Evolutionary conservation across 37 sponge, comb jelly and placozoan species (phyloP).

Genomic region (Geodia barretti): DNA sequence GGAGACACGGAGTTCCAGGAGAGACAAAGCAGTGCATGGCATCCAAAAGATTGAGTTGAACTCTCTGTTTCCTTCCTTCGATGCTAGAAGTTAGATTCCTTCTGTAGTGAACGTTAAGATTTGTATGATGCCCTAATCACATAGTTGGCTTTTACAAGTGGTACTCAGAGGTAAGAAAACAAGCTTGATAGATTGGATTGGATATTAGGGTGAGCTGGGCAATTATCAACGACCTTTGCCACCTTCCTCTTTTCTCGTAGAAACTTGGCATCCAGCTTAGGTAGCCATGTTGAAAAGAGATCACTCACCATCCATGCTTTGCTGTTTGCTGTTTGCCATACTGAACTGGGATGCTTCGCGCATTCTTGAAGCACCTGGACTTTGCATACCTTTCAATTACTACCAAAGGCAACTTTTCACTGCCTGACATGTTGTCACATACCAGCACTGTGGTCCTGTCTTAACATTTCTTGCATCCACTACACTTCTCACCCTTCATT

Average conservation of each 20-base stretch:
- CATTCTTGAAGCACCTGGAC: constrained; percentile 11
- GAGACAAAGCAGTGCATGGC: too few relatives aligned
- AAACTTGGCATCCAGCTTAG: constrained; percentile 8
- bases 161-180: too few relatives aligned
- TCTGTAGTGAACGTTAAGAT: too few relatives aligned
- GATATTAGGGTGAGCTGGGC: constrained; percentile 17
- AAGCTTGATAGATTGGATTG: too few relatives aligned
- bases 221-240: constrained; percentile 8
- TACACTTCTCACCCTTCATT: constrained; percentile 27
- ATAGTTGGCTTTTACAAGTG: too few relatives aligned
- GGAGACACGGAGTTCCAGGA: too few relatives aligned
- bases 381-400: constrained; percentile 9
- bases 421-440: constrained; percentile 52
- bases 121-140: too few relatives aligned
- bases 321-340: constrained; percentile 32
- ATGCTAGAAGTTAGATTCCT: too few relatives aligned
- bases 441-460: constrained; percentile 40
- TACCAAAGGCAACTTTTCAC: neutral
- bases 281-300: constrained; percentile 26
- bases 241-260: neutral
- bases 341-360: too few relatives aligned
- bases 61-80: too few relatives aligned
- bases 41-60: too few relatives aligned
- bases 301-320: constrained; percentile 46
- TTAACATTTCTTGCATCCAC: constrained; percentile 21